These are phyloP conservation scores for Echiichthys vipera DNA, from an alignment of 2,797 vertebrate species.

Conservation along the genomic window DNA sequence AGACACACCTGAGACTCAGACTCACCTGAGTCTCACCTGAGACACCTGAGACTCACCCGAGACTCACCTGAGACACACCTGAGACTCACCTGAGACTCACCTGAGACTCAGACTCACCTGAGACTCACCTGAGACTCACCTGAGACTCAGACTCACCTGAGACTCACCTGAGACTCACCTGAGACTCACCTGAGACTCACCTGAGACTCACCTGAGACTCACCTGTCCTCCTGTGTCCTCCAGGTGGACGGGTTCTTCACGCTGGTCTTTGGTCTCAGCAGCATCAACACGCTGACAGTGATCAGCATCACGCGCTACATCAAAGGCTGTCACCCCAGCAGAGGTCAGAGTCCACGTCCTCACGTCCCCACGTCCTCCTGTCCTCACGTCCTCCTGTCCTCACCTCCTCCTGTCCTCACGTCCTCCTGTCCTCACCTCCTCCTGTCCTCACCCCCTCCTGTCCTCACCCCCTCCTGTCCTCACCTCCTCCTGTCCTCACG, in stretches of 20 bases:
- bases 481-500: too few relatives aligned
- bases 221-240: slow-evolving; percentile 8
- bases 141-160: too few relatives aligned
- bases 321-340: slow-evolving; percentile 84
- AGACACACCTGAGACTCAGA: too few relatives aligned
- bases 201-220: neutral
- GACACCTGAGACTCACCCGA: too few relatives aligned
- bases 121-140: neutral
- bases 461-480: too few relatives aligned
- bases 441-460: too few relatives aligned
- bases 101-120: neutral
- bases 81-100: neutral
- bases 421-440: too few relatives aligned
- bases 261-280: slow-evolving; percentile 86
- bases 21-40: neutral
- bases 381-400: too few relatives aligned
- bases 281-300: slow-evolving; percentile 89
- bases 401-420: too few relatives aligned
- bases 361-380: too few relatives aligned
- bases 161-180: neutral
- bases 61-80: neutral
- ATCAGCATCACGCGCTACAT: slow-evolving; percentile 89
- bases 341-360: slow-evolving; percentile 65
- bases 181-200: too few relatives aligned
- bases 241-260: slow-evolving; percentile 90